A percentile compares a stretch with the other conserved stretches of the same genome.
Conservation (phyloP, 2,113 vertebrate species). For the Triplophysa siluroides region DNA sequence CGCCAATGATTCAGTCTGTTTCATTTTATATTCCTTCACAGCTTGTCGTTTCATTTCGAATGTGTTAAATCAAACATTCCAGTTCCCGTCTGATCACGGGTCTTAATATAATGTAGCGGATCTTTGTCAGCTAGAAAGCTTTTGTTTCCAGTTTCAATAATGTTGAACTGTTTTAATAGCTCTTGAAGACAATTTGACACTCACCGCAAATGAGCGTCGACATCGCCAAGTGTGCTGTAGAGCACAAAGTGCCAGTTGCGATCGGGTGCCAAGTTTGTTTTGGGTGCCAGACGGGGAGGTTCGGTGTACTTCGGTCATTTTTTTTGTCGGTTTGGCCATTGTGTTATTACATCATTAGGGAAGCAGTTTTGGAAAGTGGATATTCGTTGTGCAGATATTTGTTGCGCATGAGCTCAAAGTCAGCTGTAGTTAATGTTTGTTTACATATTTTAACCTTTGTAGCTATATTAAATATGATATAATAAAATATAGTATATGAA, state of each 20-base stretch:
- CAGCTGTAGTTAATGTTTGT: too few species aligned
- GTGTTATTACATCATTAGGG: constrained; percentile 14
- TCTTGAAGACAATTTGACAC: constrained; percentile 36
- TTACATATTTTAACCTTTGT: too few species aligned
- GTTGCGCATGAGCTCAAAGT: background rate
- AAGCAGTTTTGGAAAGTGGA: background rate
- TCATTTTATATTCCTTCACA: background rate
- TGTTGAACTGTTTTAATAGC: background rate
- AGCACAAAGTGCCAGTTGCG: constrained; percentile 10
- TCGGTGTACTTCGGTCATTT: background rate
- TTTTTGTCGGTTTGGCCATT: background rate
- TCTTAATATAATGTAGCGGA: background rate
- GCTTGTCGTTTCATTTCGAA: background rate
- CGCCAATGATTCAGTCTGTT: background rate
- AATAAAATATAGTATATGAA: too few species aligned
- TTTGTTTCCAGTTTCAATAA: constrained; percentile 11
- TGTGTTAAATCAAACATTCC: constrained; percentile 9
- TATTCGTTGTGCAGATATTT: background rate
- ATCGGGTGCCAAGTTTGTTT: constrained; percentile 38
- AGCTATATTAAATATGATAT: too few species aligned
- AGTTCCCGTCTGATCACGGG: background rate
- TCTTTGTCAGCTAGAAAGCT: background rate
- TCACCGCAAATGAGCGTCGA: constrained; percentile 22
- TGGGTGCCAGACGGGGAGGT: constrained; percentile 26
- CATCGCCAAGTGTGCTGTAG: constrained; percentile 9